Percentiles rank a stretch among this genome's conserved stretches.
Conservation (phyloP, 2,797 vertebrate species). For the Delichon dasypus region DNA sequence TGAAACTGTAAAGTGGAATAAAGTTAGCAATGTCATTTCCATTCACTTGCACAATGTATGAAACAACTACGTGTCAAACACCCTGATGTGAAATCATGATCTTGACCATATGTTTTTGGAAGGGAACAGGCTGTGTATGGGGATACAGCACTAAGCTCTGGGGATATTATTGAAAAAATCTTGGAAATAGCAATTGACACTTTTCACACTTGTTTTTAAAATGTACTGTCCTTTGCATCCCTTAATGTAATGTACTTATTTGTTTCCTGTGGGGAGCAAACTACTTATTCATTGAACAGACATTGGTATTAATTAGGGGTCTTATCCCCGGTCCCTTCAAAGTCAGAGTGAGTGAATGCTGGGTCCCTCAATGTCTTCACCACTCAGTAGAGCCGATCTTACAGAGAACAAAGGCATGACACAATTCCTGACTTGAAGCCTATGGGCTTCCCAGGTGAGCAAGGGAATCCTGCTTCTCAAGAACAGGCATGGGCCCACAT, state of each 20-base stretch:
- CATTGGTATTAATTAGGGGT: not conserved
- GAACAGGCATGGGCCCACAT: not conserved
- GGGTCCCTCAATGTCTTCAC: not conserved
- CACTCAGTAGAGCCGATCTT: not conserved
- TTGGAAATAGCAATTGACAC: not conserved
- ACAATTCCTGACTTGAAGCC: not conserved
- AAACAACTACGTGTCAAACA: not conserved
- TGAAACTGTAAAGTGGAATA: not conserved
- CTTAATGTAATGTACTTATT: not conserved
- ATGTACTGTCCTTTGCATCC: not conserved
- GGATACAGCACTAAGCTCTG: not conserved
- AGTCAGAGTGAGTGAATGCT: not conserved
- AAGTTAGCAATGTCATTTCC: not conserved
- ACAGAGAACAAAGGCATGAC: not conserved
- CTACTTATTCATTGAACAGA: not conserved
- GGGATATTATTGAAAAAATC: not conserved
- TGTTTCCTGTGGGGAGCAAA: not conserved
- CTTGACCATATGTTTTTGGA: constrained; percentile 17
- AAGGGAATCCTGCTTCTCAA: not conserved
- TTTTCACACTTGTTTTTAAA: not conserved
- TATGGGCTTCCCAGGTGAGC: not conserved
- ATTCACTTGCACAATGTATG: not conserved
- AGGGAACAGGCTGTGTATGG: not conserved
- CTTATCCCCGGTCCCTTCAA: not conserved
- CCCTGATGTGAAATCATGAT: not conserved